phyloP scores from a whole-genome alignment of 1,140 invertebrate genomes.

The Rhopalosiphum padi region DNA sequence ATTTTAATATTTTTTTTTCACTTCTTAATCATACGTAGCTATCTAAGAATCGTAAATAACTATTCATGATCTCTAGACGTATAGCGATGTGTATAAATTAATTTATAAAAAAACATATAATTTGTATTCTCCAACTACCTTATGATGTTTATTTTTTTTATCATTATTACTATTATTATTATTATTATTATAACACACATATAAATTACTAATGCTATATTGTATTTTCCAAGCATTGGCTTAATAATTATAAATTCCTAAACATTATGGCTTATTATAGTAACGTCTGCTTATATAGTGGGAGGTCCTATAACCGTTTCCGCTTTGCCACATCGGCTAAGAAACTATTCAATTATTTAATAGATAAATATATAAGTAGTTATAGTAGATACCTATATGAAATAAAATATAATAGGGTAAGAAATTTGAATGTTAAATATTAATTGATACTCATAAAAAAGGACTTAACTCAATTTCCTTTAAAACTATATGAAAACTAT shows the following conservation, averaged over 20 bases:
- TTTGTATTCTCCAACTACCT: constrained; percentile 22
- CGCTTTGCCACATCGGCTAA: constrained; percentile 2
- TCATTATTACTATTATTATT: background rate
- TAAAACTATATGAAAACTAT: background rate
- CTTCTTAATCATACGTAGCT: background rate
- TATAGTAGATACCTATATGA: background rate
- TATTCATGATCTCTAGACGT: background rate
- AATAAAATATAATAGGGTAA: background rate
- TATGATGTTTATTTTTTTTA: background rate
- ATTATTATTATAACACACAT: constrained; percentile 16
- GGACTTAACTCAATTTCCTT: background rate
- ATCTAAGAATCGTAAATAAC: background rate
- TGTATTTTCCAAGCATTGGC: background rate
- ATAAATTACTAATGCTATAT: constrained; percentile 24
- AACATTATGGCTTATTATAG: constrained; percentile 15
- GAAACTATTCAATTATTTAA: background rate
- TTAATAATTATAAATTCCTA: constrained; percentile 14
- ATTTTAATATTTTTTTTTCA: background rate
- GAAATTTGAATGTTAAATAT: background rate
- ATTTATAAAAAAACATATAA: background rate
- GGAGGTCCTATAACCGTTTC: constrained; percentile 22
- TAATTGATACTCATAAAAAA: background rate
- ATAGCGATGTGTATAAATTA: background rate
- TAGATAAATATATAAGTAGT: background rate
- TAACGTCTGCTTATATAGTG: background rate